A percentile compares a stretch with the other conserved stretches of the same genome.
Conservation (phyloP, 2,888 invertebrate species). For the Campoplex capitator region DNA sequence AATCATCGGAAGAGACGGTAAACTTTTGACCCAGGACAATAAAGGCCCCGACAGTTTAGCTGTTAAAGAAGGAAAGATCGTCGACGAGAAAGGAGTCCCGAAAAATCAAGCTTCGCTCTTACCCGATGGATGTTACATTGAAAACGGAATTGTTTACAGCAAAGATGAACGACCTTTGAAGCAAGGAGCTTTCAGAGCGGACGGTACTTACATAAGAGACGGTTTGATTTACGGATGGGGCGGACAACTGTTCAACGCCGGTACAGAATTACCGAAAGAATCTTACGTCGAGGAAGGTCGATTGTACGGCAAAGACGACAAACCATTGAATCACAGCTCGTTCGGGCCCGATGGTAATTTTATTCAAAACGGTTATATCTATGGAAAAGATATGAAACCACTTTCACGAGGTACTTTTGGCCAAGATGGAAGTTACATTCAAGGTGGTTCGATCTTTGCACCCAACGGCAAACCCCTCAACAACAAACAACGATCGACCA, state of each 20-base stretch:
- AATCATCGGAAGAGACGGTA: conserved; percentile 80
- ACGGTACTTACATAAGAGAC: conserved; percentile 81
- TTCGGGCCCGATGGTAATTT: conserved; percentile 80
- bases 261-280: conserved; percentile 78
- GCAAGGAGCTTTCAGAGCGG: conserved; percentile 80
- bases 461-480: conserved; percentile 77
- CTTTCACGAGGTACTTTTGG: conserved; percentile 79
- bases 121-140: conserved; percentile 81
- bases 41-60: conserved; percentile 80
- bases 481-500: conserved; percentile 74
- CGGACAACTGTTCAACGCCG: conserved; percentile 80
- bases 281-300: conserved; percentile 80
- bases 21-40: conserved; percentile 80
- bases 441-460: conserved; percentile 79
- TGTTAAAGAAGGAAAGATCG: conserved; percentile 80
- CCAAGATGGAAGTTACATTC: conserved; percentile 79
- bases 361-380: conserved; percentile 80
- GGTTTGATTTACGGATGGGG: conserved; percentile 81
- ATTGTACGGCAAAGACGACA: conserved; percentile 79
- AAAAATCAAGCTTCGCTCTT: conserved; percentile 79
- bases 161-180: conserved; percentile 77
- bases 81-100: conserved; percentile 77
- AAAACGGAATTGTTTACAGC: conserved; percentile 79
- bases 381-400: conserved; percentile 79
- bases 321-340: conserved; percentile 80